Conservation (phyloP, 2,888 invertebrate genomes). For the Gandaritis pyraliata region DNA sequence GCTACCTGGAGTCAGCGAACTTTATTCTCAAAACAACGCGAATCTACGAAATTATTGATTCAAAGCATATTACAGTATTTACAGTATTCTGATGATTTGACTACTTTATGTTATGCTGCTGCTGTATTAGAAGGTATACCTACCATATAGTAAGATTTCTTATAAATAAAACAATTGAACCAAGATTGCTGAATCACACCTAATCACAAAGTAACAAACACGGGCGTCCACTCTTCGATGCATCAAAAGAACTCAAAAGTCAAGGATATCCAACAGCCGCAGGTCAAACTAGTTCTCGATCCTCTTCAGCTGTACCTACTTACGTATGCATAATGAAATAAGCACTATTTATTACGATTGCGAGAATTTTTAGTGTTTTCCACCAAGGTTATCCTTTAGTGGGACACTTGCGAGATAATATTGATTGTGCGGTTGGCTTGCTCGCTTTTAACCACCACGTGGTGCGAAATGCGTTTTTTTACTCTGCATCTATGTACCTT, state of each 20-base stretch:
- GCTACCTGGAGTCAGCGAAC: too few relatives aligned
- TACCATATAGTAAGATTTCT: too few relatives aligned
- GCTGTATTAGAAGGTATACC: too few relatives aligned
- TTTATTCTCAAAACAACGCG: too few relatives aligned
- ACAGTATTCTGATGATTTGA: too few relatives aligned
- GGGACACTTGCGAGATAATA: conserved; percentile 2
- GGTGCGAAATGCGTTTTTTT: not conserved
- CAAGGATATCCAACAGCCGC: conserved; percentile 56
- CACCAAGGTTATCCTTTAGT: conserved; percentile 3
- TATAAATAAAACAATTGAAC: too few relatives aligned
- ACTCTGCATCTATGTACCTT: not conserved
- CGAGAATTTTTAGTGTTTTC: conserved; percentile 6
- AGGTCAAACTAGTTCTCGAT: conserved; percentile 54
- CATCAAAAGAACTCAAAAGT: conserved; percentile 53
- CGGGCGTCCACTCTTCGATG: conserved; percentile 38
- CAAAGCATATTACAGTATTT: too few relatives aligned
- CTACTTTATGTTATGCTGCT: too few relatives aligned
- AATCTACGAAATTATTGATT: too few relatives aligned
- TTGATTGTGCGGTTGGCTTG: not conserved
- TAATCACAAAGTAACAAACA: not conserved
- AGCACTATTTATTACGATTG: conserved; percentile 10
- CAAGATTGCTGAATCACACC: not conserved
- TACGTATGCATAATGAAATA: conserved; percentile 39
- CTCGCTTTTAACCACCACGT: not conserved
- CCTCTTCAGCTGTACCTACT: conserved; percentile 42